Percentiles rank a stretch among this genome's conserved stretches.
Evolutionary conservation across 2,797 vertebrate species (phyloP).

Genomic region (Tympanoctomys barrerae): DNA sequence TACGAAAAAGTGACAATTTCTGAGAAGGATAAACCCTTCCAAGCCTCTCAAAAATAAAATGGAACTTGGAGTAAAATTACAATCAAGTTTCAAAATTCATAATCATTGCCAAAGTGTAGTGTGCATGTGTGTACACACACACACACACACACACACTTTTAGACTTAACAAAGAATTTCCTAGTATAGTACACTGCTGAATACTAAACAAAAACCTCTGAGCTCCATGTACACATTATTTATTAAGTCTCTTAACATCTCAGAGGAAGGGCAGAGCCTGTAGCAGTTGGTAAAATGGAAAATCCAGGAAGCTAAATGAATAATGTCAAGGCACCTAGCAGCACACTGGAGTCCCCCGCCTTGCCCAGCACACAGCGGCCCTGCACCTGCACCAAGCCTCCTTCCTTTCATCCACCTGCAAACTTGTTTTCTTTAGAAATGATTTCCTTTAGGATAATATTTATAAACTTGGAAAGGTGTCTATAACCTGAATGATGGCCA

Average conservation of each 20-base stretch:
- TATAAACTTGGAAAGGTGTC: background rate
- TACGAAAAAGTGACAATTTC: constrained; percentile 32
- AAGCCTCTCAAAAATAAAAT: constrained; percentile 69
- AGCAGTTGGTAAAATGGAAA: background rate
- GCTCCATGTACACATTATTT: constrained; percentile 28
- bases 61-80: constrained; percentile 75
- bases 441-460: background rate
- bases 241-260: background rate
- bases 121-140: background rate
- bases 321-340: background rate
- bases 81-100: constrained; percentile 67
- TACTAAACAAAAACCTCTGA: constrained; percentile 32
- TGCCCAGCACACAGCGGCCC: background rate
- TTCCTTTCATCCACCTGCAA: background rate
- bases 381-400: background rate
- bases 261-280: background rate
- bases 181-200: background rate
- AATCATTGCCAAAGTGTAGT: constrained; percentile 66
- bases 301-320: background rate
- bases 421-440: background rate
- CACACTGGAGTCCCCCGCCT: background rate
- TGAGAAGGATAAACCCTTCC: constrained; percentile 62
- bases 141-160: constrained; percentile 37
- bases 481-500: background rate
- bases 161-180: constrained; percentile 66